A percentile compares a stretch with the other conserved stretches of the same genome.
These are phyloP conservation scores for Tribolium freemani DNA, from an alignment of 2,888 invertebrate species.

Conservation along the genomic window DNA sequence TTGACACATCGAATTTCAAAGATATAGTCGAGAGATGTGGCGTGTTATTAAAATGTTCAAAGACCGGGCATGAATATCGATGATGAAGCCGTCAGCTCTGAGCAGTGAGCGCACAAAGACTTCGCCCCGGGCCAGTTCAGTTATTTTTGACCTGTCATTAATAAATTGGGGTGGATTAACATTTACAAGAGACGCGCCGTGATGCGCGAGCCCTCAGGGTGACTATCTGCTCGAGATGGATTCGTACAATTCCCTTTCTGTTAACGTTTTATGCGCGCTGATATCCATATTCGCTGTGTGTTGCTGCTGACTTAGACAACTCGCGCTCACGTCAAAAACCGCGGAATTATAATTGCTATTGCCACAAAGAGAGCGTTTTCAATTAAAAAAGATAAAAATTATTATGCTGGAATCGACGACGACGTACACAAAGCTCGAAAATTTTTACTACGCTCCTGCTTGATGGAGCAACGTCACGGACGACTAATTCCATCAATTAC, in stretches of 20 bases:
- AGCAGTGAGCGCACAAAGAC: constrained; percentile 62
- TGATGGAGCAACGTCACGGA: constrained; percentile 52
- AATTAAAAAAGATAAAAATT: constrained; percentile 20
- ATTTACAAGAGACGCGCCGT: constrained; percentile 62
- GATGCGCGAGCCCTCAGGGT: constrained; percentile 57
- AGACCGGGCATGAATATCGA: constrained; percentile 65
- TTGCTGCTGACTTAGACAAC: constrained; percentile 37
- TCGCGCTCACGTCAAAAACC: constrained; percentile 38
- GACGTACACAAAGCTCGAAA: not conserved
- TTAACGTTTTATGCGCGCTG: constrained; percentile 25
- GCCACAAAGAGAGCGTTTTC: constrained; percentile 38
- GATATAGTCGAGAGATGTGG: constrained; percentile 50
- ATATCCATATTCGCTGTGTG: constrained; percentile 38
- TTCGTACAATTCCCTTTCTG: constrained; percentile 43
- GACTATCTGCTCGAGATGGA: constrained; percentile 60
- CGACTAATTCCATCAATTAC: constrained; percentile 64
- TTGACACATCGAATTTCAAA: constrained; percentile 58
- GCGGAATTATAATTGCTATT: constrained; percentile 27
- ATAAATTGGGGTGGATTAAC: constrained; percentile 66
- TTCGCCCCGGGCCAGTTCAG: constrained; percentile 62
- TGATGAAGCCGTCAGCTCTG: constrained; percentile 60
- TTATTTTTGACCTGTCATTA: constrained; percentile 68
- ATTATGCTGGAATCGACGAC: not conserved
- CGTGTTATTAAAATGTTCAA: constrained; percentile 65
- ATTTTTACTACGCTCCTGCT: constrained; percentile 26